Conservation (phyloP, 2,113 vertebrate species). For the Oceanodroma tethys region DNA sequence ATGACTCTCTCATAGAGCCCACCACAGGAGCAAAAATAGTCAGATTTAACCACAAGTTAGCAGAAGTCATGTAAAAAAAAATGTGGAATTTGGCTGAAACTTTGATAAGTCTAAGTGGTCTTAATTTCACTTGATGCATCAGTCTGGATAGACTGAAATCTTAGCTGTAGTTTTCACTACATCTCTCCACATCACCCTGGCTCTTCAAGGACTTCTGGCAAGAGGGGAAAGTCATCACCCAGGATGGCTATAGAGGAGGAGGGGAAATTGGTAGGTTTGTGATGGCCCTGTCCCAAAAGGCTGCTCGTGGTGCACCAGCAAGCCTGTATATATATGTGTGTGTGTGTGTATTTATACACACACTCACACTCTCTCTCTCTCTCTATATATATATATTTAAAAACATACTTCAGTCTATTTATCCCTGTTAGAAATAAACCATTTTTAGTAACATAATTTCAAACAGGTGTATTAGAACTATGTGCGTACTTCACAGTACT, state of each 20-base stretch:
- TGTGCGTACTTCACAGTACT: not conserved
- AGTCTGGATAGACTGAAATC: not conserved
- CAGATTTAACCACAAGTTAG: not conserved
- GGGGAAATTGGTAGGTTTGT: not conserved
- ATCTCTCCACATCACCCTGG: not conserved
- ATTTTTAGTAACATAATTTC: not conserved
- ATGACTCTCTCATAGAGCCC: not conserved
- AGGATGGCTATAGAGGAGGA: not conserved
- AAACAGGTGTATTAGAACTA: not conserved
- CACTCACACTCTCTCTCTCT: not conserved
- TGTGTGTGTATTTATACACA: no score
- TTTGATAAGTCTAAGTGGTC: not conserved
- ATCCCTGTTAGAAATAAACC: not conserved
- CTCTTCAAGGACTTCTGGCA: not conserved
- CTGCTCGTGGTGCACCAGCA: rapidly evolving
- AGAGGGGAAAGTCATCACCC: not conserved
- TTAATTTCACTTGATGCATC: not conserved
- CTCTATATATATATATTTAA: rapidly evolving
- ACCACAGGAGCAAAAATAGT: not conserved
- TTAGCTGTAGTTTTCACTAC: not conserved
- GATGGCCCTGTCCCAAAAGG: not conserved
- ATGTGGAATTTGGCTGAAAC: not conserved
- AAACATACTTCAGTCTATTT: not conserved
- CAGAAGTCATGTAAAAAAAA: not conserved
- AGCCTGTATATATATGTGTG: not conserved